These are phyloP conservation scores for Grammomys dolichurus DNA, from an alignment of 2,113 vertebrate genomes.

Conservation along the genomic window DNA sequence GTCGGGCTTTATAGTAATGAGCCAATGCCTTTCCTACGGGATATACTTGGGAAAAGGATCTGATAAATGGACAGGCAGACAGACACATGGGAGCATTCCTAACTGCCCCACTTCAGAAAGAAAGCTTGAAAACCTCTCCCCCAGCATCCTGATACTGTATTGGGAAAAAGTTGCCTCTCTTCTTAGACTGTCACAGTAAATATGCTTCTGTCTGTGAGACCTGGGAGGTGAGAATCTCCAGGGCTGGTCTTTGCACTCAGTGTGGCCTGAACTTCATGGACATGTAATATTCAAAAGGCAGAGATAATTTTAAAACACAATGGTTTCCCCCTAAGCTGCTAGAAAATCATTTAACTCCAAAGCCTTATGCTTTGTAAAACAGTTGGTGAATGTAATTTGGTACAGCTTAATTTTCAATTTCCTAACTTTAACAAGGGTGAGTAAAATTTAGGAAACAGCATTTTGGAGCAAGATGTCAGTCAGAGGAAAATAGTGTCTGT, in stretches of 20 bases:
- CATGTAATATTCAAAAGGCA: background rate
- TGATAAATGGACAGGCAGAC: background rate
- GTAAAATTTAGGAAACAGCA: slow-evolving; percentile 27
- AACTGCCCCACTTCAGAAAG: background rate
- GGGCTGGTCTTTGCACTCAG: background rate
- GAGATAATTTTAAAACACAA: background rate
- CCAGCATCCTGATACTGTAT: background rate
- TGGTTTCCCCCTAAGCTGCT: background rate
- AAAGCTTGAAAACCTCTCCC: background rate
- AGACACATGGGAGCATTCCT: background rate
- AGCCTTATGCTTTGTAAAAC: background rate
- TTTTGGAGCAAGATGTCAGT: background rate
- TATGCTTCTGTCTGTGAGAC: background rate
- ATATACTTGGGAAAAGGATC: background rate
- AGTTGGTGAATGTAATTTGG: background rate
- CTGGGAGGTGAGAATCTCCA: background rate
- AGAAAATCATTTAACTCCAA: background rate
- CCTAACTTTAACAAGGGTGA: background rate
- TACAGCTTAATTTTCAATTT: background rate
- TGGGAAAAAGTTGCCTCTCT: background rate
- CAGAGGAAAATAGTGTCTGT: background rate
- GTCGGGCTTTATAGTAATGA: background rate
- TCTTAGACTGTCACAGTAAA: background rate
- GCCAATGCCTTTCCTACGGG: background rate
- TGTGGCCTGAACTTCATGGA: background rate